A percentile compares a stretch with the other conserved stretches of the same genome.
These are phyloP conservation scores for Bovichtus variegatus DNA, from an alignment of 2,797 vertebrate species.

Conservation along the genomic window DNA sequence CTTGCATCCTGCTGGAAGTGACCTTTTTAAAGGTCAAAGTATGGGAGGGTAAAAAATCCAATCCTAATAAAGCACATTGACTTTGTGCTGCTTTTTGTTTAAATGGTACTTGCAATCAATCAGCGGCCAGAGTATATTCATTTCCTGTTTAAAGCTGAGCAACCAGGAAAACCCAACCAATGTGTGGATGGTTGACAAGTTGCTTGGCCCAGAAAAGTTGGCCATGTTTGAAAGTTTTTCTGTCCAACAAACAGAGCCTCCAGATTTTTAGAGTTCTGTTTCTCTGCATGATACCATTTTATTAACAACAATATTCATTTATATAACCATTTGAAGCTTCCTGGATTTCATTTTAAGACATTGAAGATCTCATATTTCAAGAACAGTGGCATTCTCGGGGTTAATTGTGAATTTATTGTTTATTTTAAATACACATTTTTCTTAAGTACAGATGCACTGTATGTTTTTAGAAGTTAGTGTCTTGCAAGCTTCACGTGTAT, in stretches of 20 bases:
- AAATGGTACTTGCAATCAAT: constrained; percentile 33
- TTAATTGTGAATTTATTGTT: neutral
- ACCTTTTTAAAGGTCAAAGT: constrained; percentile 64
- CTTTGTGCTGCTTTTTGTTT: constrained; percentile 45
- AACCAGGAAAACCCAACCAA: constrained; percentile 11
- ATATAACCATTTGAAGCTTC: constrained; percentile 12
- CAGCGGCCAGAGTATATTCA: neutral
- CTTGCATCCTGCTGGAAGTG: constrained; percentile 20
- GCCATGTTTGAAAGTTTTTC: constrained; percentile 8
- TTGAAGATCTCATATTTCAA: neutral
- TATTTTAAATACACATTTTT: neutral
- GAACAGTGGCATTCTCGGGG: neutral
- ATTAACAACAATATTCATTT: constrained; percentile 24
- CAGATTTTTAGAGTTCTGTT: constrained; percentile 35
- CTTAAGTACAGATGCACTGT: neutral
- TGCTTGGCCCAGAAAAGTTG: constrained; percentile 20
- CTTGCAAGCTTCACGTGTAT: constrained; percentile 2
- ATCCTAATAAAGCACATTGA: constrained; percentile 37
- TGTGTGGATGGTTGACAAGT: constrained; percentile 27
- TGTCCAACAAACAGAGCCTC: constrained; percentile 17
- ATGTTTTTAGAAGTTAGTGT: neutral
- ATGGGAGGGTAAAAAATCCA: constrained; percentile 31
- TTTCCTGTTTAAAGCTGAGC: constrained; percentile 36
- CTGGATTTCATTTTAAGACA: neutral
- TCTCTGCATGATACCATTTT: constrained; percentile 22